phyloP scores from a whole-genome alignment of 2,888 invertebrate genomes.

The Patella ulyssiponensis region DNA sequence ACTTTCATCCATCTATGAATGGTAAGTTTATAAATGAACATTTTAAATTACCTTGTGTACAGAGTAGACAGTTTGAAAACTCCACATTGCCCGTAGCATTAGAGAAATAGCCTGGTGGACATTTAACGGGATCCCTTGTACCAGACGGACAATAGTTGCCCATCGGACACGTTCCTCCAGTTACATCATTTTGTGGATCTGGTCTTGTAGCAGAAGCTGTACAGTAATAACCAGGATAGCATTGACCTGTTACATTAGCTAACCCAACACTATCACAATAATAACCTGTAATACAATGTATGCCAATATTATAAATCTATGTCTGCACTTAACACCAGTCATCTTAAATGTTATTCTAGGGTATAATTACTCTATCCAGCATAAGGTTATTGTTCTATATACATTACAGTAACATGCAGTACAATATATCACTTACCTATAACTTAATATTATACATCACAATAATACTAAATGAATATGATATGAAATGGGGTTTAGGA shows the following conservation, averaged over 20 bases:
- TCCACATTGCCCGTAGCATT: slow-evolving; percentile 61
- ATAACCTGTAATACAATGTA: slow-evolving; percentile 46
- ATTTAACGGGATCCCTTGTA: slow-evolving; percentile 52
- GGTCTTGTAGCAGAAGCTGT: slow-evolving; percentile 52
- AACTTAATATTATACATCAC: too few relatives aligned
- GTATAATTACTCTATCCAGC: background rate
- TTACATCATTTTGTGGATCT: slow-evolving; percentile 60
- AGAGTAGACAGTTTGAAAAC: slow-evolving; percentile 57
- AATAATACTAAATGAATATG: too few relatives aligned
- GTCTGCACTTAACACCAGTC: too few relatives aligned
- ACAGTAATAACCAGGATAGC: slow-evolving; percentile 66
- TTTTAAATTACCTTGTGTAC: slow-evolving; percentile 57
- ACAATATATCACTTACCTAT: too few relatives aligned
- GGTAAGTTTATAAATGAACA: too few relatives aligned
- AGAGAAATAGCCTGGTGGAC: slow-evolving; percentile 64
- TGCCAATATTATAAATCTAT: background rate
- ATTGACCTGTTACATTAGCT: slow-evolving; percentile 57
- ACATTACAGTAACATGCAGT: background rate
- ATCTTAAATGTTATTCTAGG: too few relatives aligned
- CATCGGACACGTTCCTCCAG: slow-evolving; percentile 63
- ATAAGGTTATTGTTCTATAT: background rate
- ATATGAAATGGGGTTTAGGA: too few relatives aligned
- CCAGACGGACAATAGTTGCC: slow-evolving; percentile 66
- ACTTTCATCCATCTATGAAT: too few relatives aligned
- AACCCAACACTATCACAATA: slow-evolving; percentile 61